Evolutionary conservation across 2,113 vertebrate species (phyloP).

Genomic region (Oxyura jamaicensis): DNA sequence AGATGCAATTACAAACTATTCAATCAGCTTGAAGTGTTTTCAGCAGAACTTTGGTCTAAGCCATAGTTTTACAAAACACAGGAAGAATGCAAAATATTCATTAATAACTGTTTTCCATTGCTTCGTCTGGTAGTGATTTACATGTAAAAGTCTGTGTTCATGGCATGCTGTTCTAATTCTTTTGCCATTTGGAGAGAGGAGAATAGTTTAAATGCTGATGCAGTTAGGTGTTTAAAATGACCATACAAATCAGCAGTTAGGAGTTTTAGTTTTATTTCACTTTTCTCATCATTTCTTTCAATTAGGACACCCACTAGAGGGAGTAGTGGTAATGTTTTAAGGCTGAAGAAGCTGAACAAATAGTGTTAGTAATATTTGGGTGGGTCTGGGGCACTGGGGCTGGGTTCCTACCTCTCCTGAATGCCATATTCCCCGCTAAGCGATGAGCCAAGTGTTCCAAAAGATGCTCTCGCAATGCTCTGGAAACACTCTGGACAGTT

Average conservation of each 20-base stretch:
- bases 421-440: not conserved
- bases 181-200: not conserved
- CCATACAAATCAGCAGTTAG: not conserved
- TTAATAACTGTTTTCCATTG: not conserved
- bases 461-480: not conserved
- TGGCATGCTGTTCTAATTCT: not conserved
- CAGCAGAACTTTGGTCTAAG: not conserved
- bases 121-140: not conserved
- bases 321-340: slow-evolving; percentile 1
- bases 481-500: not conserved
- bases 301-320: slow-evolving; percentile 45
- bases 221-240: not conserved
- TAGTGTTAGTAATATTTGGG: accelerated
- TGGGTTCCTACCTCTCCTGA: not conserved
- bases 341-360: not conserved
- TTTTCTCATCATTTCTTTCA: not conserved
- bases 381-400: not conserved
- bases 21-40: not conserved
- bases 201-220: not conserved
- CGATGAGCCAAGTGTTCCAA: not conserved
- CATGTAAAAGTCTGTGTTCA: not conserved
- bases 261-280: not conserved
- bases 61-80: not conserved
- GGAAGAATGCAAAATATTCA: not conserved
- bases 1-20: not conserved